Percentiles rank a stretch among this genome's conserved stretches.
phyloP scores from a whole-genome alignment of 2,113 vertebrate species.

The Carassius carassius region DNA sequence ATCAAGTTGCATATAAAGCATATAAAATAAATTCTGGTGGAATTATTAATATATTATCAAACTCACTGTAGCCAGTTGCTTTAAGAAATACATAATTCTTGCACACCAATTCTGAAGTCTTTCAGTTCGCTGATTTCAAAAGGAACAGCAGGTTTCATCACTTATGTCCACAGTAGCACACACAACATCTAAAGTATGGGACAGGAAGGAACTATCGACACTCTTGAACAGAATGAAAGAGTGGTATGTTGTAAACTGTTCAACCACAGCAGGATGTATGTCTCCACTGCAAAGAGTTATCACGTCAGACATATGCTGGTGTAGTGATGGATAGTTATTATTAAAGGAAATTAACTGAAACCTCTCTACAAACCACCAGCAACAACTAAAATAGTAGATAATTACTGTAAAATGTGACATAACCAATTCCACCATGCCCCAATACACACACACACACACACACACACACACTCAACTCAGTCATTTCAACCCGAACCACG shows the following conservation, averaged over 20 bases:
- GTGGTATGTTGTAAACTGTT: conserved; percentile 16
- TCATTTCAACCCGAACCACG: not conserved
- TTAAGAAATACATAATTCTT: not conserved
- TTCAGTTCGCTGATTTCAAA: not conserved
- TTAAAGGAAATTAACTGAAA: not conserved
- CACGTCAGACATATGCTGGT: not conserved
- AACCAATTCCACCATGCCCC: not conserved
- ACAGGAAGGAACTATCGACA: conserved; percentile 37
- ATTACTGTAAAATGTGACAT: not conserved
- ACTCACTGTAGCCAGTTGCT: not conserved
- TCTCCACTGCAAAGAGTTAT: conserved; percentile 24
- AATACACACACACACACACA: not conserved
- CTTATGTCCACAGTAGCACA: not conserved
- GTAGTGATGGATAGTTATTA: not conserved
- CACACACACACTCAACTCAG: not conserved
- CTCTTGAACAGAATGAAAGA: not conserved
- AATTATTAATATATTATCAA: not conserved
- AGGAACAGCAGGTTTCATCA: not conserved
- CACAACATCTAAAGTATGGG: not conserved
- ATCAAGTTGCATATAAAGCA: not conserved
- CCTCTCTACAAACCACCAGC: not conserved
- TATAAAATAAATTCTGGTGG: not conserved
- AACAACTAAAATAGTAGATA: not conserved
- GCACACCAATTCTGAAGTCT: not conserved
- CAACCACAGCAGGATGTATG: conserved; percentile 45